phyloP scores from a whole-genome alignment of 2,113 vertebrate species.

The Caranx melampygus region DNA sequence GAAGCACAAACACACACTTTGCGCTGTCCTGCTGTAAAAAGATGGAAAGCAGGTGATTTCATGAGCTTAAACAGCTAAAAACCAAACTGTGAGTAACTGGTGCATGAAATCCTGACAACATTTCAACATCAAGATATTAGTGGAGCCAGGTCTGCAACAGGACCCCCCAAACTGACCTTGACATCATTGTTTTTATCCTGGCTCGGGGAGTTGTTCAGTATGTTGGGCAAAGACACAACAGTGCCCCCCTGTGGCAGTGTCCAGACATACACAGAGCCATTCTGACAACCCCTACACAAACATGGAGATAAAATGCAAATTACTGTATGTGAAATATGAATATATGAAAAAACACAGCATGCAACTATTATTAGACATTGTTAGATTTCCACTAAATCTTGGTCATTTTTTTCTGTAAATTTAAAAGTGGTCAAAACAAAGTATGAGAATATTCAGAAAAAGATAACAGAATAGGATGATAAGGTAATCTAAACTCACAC shows the following conservation, averaged over 20 bases:
- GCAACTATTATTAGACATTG: neutral
- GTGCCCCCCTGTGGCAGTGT: slow-evolving; percentile 84
- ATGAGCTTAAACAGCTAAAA: neutral
- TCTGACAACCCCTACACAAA: slow-evolving; percentile 84
- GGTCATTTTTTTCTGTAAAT: no score
- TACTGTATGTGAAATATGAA: no score
- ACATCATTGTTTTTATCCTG: slow-evolving; percentile 72
- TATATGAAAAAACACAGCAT: slow-evolving; percentile 5
- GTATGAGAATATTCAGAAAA: neutral
- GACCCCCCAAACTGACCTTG: slow-evolving; percentile 70
- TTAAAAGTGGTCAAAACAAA: neutral
- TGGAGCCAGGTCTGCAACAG: neutral
- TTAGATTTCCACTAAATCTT: neutral
- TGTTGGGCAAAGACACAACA: slow-evolving; percentile 76
- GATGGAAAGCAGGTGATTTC: slow-evolving; percentile 18
- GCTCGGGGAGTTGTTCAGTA: slow-evolving; percentile 64
- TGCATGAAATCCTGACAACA: neutral
- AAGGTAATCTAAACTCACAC: slow-evolving; percentile 74
- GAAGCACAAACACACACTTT: slow-evolving; percentile 83
- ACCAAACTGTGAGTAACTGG: neutral
- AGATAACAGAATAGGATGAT: neutral
- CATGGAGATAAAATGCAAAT: neutral
- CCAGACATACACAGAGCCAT: slow-evolving; percentile 87
- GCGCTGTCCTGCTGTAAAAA: slow-evolving; percentile 71
- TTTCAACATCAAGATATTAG: neutral